Percentiles rank a stretch among this genome's conserved stretches.
phyloP scores from a whole-genome alignment of 2,797 vertebrate genomes.

The Malurus leucopterus region DNA sequence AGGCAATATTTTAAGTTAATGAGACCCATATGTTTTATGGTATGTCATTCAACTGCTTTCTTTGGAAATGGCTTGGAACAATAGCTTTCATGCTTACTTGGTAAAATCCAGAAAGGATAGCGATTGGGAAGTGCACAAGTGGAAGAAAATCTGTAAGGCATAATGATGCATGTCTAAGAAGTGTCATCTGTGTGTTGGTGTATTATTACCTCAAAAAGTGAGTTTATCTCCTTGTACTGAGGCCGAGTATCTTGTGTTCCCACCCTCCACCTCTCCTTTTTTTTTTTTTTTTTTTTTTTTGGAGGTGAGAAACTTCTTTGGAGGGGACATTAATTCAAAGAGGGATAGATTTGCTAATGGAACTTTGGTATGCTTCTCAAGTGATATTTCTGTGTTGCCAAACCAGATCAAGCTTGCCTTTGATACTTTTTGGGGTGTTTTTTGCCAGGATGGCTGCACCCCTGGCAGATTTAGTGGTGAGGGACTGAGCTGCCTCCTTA shows the following conservation, averaged over 20 bases:
- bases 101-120: constrained; percentile 24
- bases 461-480: not conserved
- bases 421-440: accelerated
- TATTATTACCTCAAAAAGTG: not conserved
- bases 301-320: not conserved
- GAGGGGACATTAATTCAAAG: not conserved
- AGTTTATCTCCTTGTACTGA: not conserved
- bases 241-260: accelerated
- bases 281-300: not conserved
- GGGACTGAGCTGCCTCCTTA: not conserved
- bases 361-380: not conserved
- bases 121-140: not conserved
- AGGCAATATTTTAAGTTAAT: constrained; percentile 57
- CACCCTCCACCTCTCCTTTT: accelerated
- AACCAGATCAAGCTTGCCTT: not conserved
- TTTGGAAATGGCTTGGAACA: constrained; percentile 64
- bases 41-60: constrained; percentile 40
- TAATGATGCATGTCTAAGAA: not conserved
- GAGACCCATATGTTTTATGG: constrained; percentile 55
- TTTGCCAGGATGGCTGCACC: not conserved
- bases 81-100: constrained; percentile 51
- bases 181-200: not conserved
- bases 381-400: not conserved
- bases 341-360: not conserved
- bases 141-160: not conserved